These are phyloP conservation scores for Oreochromis niloticus DNA, from an alignment of 2,113 vertebrate genomes.

Conservation along the genomic window DNA sequence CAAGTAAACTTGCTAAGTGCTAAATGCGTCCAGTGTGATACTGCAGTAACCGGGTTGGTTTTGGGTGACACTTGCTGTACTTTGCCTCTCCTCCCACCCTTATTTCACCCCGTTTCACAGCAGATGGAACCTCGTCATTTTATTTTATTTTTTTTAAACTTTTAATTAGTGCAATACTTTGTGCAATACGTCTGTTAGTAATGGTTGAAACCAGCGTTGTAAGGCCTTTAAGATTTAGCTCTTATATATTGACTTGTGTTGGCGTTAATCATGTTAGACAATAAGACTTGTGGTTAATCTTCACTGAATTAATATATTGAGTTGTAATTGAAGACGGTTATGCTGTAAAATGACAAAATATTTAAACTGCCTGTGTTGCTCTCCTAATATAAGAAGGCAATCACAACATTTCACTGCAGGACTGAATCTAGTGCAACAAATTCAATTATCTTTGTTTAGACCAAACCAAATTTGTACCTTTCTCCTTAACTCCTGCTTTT, in stretches of 20 bases:
- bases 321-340: neutral
- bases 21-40: neutral
- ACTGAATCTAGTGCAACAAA: neutral
- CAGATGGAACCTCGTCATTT: neutral
- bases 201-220: neutral
- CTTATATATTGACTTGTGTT: neutral
- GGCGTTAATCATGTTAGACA: neutral
- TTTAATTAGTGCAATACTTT: neutral
- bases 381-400: neutral
- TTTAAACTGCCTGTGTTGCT: neutral
- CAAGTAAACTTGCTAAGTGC: neutral
- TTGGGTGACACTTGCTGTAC: neutral
- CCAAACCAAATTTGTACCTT: neutral
- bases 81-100: neutral
- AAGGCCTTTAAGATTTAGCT: neutral
- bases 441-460: neutral
- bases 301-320: neutral
- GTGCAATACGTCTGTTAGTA: neutral
- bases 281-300: neutral
- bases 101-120: neutral
- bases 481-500: neutral
- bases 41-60: neutral
- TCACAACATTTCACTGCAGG: neutral
- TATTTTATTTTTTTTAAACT: fast-evolving
- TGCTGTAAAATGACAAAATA: neutral